phyloP scores from a whole-genome alignment of 2,113 vertebrate genomes.

The Podiceps cristatus region DNA sequence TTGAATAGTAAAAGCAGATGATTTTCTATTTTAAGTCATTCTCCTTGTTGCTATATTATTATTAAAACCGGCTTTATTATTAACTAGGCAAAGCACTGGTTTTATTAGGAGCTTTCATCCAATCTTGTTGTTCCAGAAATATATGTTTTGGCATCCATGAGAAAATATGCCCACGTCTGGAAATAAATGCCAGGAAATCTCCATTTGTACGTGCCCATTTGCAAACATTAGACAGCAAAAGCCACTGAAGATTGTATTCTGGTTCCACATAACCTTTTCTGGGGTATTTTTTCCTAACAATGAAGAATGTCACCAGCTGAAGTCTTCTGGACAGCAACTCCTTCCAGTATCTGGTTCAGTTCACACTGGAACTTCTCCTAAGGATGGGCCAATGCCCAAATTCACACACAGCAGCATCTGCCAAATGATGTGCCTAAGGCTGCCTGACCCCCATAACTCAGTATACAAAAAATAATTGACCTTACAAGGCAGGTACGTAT shows the following conservation, averaged over 20 bases:
- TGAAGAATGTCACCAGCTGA: background rate
- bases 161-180: background rate
- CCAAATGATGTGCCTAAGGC: background rate
- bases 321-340: background rate
- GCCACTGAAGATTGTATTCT: background rate
- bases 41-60: background rate
- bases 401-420: background rate
- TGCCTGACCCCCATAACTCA: background rate
- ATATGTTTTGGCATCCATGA: background rate
- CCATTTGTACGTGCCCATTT: background rate
- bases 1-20: background rate
- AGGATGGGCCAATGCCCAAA: background rate
- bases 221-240: background rate
- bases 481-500: rapidly evolving
- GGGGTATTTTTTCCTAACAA: background rate
- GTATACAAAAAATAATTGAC: background rate
- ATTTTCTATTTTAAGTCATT: background rate
- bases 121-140: background rate
- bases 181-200: background rate
- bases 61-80: background rate
- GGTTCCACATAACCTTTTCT: background rate
- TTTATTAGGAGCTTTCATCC: background rate
- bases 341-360: background rate
- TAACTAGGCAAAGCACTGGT: background rate
- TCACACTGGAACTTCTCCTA: background rate